Percentiles rank a stretch among this genome's conserved stretches.
Evolutionary conservation across 2,113 vertebrate species (phyloP).

Genomic region (Entelurus aequoreus): DNA sequence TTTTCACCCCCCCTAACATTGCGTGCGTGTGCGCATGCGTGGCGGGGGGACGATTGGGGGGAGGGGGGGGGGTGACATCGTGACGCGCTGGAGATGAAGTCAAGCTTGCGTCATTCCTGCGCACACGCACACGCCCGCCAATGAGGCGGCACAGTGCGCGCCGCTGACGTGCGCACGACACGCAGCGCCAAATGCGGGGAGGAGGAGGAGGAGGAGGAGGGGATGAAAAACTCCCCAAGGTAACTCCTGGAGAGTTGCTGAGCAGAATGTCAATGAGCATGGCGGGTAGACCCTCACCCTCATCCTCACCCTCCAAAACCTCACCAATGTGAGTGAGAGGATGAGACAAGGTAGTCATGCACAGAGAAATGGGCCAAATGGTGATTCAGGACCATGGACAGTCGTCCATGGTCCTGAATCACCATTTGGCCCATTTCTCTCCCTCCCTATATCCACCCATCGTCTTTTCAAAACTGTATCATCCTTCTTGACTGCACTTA

Average conservation of each 20-base stretch:
- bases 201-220: slow-evolving; percentile 18
- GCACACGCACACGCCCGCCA: slow-evolving; percentile 71
- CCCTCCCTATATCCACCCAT: no score
- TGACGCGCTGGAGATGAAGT: slow-evolving; percentile 74
- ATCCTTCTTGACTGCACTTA: no score
- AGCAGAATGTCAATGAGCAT: slow-evolving; percentile 44
- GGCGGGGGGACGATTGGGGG: background rate
- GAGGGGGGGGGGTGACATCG: slow-evolving; percentile 49
- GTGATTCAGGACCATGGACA: no score
- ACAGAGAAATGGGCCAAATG: no score
- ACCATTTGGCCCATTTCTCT: no score
- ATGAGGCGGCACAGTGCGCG: slow-evolving; percentile 57
- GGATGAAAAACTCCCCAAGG: slow-evolving; percentile 52
- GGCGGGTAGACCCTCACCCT: slow-evolving; percentile 2
- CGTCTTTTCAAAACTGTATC: slow-evolving; percentile 1
- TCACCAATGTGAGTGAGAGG: background rate
- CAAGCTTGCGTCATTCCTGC: slow-evolving; percentile 77
- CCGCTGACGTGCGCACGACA: slow-evolving; percentile 47
- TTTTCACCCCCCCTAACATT: slow-evolving; percentile 8
- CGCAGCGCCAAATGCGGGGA: slow-evolving; percentile 39
- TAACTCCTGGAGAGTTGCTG: slow-evolving; percentile 41
- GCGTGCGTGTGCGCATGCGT: background rate
- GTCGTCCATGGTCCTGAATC: no score
- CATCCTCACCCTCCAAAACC: slow-evolving; percentile 1
- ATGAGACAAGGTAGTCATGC: no score